Conservation (phyloP, 2,113 vertebrate genomes). For the Larimichthys crocea region DNA sequence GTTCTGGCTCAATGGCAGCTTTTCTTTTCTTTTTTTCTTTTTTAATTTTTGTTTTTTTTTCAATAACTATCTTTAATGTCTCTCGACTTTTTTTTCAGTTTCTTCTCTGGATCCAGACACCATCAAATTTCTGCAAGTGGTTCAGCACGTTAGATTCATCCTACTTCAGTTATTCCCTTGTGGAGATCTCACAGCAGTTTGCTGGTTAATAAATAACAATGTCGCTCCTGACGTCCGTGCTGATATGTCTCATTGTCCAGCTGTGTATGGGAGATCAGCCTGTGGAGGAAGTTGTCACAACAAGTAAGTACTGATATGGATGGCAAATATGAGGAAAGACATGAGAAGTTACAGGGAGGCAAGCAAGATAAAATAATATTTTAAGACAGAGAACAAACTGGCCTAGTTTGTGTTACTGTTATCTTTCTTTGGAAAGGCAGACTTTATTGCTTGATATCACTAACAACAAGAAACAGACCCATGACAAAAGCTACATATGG, state of each 20-base stretch:
- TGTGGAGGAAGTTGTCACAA: slow-evolving; percentile 53
- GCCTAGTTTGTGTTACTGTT: not conserved
- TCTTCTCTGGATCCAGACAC: not conserved
- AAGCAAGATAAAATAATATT: not conserved
- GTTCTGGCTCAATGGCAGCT: not conserved
- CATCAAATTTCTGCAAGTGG: not conserved
- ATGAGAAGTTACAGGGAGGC: not conserved
- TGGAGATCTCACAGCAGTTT: not conserved
- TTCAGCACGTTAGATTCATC: not conserved
- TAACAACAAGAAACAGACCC: not conserved
- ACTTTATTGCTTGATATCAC: not conserved
- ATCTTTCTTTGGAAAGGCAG: not conserved
- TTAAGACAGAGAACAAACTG: not conserved
- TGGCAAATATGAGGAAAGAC: not conserved
- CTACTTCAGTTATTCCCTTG: not conserved
- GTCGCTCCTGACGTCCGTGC: slow-evolving; percentile 63
- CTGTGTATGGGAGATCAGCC: slow-evolving; percentile 65
- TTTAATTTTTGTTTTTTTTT: not conserved
- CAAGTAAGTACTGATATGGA: slow-evolving; percentile 68
- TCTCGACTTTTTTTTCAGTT: not conserved
- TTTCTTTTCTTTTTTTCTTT: not conserved
- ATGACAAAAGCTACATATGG: not conserved
- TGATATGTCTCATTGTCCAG: slow-evolving; percentile 70
- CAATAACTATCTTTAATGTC: not conserved
- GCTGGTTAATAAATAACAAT: slow-evolving; percentile 49